Base-by-base conservation (phyloP, 2,113 vertebrate genomes). In the Cepphus grylle region DNA sequence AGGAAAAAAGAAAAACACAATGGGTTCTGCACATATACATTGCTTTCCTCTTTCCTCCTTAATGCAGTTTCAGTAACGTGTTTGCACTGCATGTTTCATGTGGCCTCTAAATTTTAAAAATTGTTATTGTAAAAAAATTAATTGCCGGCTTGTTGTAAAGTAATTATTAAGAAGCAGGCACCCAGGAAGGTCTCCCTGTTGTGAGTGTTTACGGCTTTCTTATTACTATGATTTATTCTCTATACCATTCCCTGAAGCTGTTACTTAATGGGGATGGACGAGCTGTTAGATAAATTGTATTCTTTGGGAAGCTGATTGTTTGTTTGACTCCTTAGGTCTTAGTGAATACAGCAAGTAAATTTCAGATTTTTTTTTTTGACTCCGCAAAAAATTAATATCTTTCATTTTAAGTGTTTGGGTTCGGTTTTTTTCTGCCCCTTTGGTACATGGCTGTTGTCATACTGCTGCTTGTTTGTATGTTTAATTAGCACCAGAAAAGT, bases 321-420 rank as follows among this genome's bases (percentile, higher is more conserved):
- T 81, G 5, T 58, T 83, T 70, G 8, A 59, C 27, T 71, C 29
- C 11, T 12, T 58, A 4, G 7, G 11, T 8, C 30, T 55, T 21
- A 55, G 22, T 9, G 76, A 82, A 72, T 42, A 26, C 2, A 38
- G 36, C 3, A 67, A 36, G 10, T 36, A 71, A 15, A 43, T 56
- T 92, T 59, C 34, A 34, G 20, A 81, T 55, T 8, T 13, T 20
- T 29, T 49, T 49, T 49, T 49, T 42, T 56, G 5, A 17, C 7
- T 52, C 18, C 11, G 4, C 0, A 29, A 45, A 78, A 45, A 34
- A 10, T 1, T 14, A 34, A 34, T 27, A 18, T 1, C 20, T 56
- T 72, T 21, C 34, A n/a, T 50, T 34, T 34, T 55, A 70, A 29
- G 6, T 62, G 1, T 29, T 63, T 69, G 16, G 2, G 2, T n/a